A percentile compares a stretch with the other conserved stretches of the same genome.
These are phyloP conservation scores for Deroplatys truncata DNA, from an alignment of 2,888 invertebrate species.

Conservation along the genomic window DNA sequence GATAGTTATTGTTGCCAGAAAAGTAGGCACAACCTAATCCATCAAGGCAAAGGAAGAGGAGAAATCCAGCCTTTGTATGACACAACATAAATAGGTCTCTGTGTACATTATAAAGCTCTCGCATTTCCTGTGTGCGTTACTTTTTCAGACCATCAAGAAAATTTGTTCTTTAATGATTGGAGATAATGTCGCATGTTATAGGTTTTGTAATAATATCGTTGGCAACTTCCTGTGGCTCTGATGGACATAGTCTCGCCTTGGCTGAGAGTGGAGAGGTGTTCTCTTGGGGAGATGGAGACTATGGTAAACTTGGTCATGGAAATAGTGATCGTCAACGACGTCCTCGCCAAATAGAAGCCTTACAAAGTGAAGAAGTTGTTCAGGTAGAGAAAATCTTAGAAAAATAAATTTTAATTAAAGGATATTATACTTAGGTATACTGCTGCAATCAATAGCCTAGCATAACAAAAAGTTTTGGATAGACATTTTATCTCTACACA, in stretches of 20 bases:
- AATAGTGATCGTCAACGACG: slow-evolving; percentile 59
- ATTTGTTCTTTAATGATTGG: too few species aligned
- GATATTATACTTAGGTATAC: neutral
- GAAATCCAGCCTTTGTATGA: too few species aligned
- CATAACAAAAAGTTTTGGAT: too few species aligned
- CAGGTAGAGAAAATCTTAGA: slow-evolving; percentile 42
- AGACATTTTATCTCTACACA: too few species aligned
- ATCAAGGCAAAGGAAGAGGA: too few species aligned
- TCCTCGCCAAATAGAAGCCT: slow-evolving; percentile 58
- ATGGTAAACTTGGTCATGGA: slow-evolving; percentile 62
- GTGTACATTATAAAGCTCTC: too few species aligned
- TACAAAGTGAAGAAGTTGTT: slow-evolving; percentile 57
- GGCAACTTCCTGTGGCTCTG: slow-evolving; percentile 59
- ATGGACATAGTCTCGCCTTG: slow-evolving; percentile 60
- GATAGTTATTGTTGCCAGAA: too few species aligned
- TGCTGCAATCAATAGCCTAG: neutral
- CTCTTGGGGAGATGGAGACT: slow-evolving; percentile 64
- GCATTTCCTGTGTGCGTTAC: too few species aligned
- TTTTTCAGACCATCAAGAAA: too few species aligned
- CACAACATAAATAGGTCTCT: too few species aligned
- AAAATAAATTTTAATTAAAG: neutral
- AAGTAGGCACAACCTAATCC: too few species aligned
- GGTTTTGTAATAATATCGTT: slow-evolving; percentile 61
- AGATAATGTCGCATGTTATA: slow-evolving; percentile 12
- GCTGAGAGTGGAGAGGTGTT: slow-evolving; percentile 64